A percentile compares a stretch with the other conserved stretches of the same genome.
Conservation (phyloP, 1,140 invertebrate species). For the silkworm (Bombyx mori) region DNA sequence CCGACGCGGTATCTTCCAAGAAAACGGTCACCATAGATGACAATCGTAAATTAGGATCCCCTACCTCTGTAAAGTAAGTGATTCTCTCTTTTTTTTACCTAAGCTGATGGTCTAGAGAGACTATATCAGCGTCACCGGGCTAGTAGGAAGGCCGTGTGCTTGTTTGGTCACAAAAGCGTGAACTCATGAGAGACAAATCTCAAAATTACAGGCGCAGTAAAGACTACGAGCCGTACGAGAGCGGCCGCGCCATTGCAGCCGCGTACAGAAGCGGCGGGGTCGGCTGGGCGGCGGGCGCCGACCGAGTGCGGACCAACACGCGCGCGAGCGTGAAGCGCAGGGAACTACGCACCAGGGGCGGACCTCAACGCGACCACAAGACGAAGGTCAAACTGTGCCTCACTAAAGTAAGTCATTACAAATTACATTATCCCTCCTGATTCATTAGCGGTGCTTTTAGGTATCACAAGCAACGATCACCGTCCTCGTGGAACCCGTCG, state of each 20-base stretch:
- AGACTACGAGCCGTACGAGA: slow-evolving; percentile 48
- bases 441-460: too few relatives aligned
- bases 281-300: slow-evolving; percentile 48
- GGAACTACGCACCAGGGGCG: slow-evolving; percentile 78
- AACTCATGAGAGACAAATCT: too few relatives aligned
- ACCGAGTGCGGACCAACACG: slow-evolving; percentile 70
- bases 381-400: slow-evolving; percentile 46
- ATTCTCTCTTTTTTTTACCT: too few relatives aligned
- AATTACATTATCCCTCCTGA: too few relatives aligned
- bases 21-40: slow-evolving; percentile 74
- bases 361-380: slow-evolving; percentile 77
- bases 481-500: too few relatives aligned
- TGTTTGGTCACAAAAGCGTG: too few relatives aligned
- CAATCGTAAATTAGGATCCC: slow-evolving; percentile 35
- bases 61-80: slow-evolving; percentile 41
- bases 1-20: slow-evolving; percentile 37
- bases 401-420: slow-evolving; percentile 30
- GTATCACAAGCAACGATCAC: too few relatives aligned
- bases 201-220: slow-evolving; percentile 29
- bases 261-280: slow-evolving; percentile 36
- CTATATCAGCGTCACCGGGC: too few relatives aligned
- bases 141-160: too few relatives aligned
- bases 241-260: slow-evolving; percentile 21
- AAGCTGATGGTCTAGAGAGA: too few relatives aligned
- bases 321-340: slow-evolving; percentile 74